A percentile compares a stretch with the other conserved stretches of the same genome.
Conservation (phyloP, 2,113 vertebrate species). For the Albula glossodonta region DNA sequence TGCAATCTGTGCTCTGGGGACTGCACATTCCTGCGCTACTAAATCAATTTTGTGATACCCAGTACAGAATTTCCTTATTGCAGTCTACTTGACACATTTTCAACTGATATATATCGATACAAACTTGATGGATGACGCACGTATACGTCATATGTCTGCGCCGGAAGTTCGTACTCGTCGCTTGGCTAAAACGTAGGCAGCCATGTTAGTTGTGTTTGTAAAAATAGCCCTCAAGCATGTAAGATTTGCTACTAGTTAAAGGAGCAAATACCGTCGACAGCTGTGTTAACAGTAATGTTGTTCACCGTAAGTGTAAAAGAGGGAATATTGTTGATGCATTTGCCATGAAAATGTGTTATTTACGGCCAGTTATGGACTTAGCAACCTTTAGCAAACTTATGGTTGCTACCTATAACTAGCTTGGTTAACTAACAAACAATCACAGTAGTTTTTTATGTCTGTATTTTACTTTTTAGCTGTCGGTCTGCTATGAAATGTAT, state of each 20-base stretch:
- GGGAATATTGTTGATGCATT: not conserved
- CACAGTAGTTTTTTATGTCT: not conserved
- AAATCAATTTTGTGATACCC: too few relatives aligned
- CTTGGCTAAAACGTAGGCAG: not conserved
- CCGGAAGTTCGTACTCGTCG: conserved; percentile 1
- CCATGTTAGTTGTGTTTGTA: not conserved
- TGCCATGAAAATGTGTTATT: not conserved
- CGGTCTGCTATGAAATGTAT: not conserved
- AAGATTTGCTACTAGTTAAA: not conserved
- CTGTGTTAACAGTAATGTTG: not conserved
- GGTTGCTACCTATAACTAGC: not conserved
- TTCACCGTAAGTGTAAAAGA: not conserved
- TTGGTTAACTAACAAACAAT: not conserved
- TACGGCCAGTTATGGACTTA: not conserved
- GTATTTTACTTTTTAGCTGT: not conserved
- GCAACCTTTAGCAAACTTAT: not conserved
- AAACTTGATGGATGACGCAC: too few relatives aligned
- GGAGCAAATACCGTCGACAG: not conserved
- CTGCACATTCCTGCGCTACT: too few relatives aligned
- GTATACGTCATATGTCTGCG: not conserved
- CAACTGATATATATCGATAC: too few relatives aligned
- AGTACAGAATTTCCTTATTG: too few relatives aligned
- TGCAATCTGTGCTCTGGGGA: too few relatives aligned
- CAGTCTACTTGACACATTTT: too few relatives aligned
- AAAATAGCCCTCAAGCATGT: not conserved